Percentiles rank a stretch among this genome's conserved stretches.
Conservation (phyloP, 2,888 invertebrate genomes). For the Cephus pulcher region DNA sequence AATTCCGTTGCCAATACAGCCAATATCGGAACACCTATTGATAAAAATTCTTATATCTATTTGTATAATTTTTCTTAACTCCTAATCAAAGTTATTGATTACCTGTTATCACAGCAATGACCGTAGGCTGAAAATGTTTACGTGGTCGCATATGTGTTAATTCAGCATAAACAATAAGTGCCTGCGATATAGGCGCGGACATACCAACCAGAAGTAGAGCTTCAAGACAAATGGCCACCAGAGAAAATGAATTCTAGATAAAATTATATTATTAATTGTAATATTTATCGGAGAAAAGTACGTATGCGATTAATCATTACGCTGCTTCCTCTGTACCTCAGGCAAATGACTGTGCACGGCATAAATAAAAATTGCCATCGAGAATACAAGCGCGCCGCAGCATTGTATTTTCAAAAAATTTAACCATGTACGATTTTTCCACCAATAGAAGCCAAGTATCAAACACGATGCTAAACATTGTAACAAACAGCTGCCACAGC, state of each 20-base stretch:
- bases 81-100: constrained; percentile 12
- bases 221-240: constrained; percentile 73
- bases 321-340: constrained; percentile 46
- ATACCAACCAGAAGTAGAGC: constrained; percentile 76
- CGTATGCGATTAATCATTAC: background rate
- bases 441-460: constrained; percentile 68
- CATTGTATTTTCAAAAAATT: constrained; percentile 78
- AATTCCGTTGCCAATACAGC: constrained; percentile 76
- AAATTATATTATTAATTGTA: constrained; percentile 5
- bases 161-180: constrained; percentile 78
- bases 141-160: constrained; percentile 71
- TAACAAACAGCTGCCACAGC: constrained; percentile 69
- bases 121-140: constrained; percentile 72
- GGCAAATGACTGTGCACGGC: constrained; percentile 60
- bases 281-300: background rate
- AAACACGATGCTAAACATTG: constrained; percentile 67
- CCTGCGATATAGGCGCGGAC: constrained; percentile 79
- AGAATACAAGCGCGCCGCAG: constrained; percentile 76
- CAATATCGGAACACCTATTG: constrained; percentile 74
- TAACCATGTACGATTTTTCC: constrained; percentile 69
- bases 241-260: constrained; percentile 71
- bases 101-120: constrained; percentile 78
- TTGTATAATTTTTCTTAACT: too few relatives aligned
- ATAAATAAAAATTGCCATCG: constrained; percentile 73
- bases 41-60: background rate